Conservation (phyloP, 2,888 invertebrate genomes). For the Thereva unica region DNA sequence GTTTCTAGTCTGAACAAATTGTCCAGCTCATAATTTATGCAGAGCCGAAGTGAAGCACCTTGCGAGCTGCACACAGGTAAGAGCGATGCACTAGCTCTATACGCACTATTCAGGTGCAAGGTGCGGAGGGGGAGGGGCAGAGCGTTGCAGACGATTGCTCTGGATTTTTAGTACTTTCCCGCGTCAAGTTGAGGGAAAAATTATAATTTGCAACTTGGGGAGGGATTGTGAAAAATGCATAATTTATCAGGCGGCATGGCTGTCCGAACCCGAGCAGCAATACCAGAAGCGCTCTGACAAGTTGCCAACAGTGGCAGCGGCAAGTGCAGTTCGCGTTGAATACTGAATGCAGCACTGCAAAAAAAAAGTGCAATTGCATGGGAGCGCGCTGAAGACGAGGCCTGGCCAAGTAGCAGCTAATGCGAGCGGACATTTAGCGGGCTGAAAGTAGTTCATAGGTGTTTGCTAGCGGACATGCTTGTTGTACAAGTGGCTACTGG, state of each 20-base stretch:
- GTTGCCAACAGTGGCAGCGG: too few species aligned
- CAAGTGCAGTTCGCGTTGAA: too few species aligned
- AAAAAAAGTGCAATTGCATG: too few species aligned
- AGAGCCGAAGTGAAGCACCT: background rate
- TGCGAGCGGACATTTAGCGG: constrained; percentile 4
- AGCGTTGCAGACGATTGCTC: constrained; percentile 21
- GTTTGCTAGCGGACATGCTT: constrained; percentile 25
- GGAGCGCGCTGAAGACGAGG: too few species aligned
- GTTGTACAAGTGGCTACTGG: background rate
- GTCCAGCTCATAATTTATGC: constrained; percentile 13
- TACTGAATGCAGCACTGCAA: too few species aligned
- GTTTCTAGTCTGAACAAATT: constrained; percentile 12
- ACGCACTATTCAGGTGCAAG: background rate
- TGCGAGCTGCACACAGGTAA: background rate
- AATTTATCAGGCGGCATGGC: constrained; percentile 16
- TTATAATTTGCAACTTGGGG: constrained; percentile 25
- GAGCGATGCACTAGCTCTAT: background rate
- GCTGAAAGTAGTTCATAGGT: constrained; percentile 15
- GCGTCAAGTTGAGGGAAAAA: constrained; percentile 25
- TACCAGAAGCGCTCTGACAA: background rate
- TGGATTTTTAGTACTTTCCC: constrained; percentile 26
- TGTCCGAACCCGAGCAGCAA: background rate
- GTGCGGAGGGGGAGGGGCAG: background rate
- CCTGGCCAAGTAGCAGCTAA: background rate
- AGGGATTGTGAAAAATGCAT: constrained; percentile 20